Evolutionary conservation across 2,888 invertebrate genomes (phyloP), one percentile per base, ranked within the genome.

Genomic region (Agrotis clavis): DNA sequence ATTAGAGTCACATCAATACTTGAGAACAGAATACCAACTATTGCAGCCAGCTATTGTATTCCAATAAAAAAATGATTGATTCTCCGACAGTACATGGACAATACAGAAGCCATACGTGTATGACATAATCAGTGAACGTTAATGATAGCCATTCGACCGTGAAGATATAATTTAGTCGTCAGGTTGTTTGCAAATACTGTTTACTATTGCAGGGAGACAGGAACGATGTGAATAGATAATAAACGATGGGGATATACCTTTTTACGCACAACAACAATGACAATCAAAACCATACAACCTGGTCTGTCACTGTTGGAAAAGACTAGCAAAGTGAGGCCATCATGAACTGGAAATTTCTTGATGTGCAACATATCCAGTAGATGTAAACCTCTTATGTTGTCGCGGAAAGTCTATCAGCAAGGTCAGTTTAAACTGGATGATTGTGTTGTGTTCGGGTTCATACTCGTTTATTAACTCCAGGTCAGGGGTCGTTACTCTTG

Each of bases 161-260:
- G 81, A 81, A 59, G 79, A 70, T 81, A 81, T 81, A n/a, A 79
- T 69, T 69, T 80, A 81, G 67, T 62, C 21, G 57, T 18, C 67
- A 75, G 71, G 47, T 66, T 80, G 68, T 77, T 72, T 77, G 67
- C 54, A 53, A 16, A 73, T 47, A 68, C 18, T 80, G 73, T 73
- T 80, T 59, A 81, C 73, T 67, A 57, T 69, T 66, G 56, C 16
- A 59, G 35, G 56, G 48, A 59, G 41, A 71, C 65, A 61, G 35
- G n/a, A 13, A 35, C 16, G 16, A 3, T 4, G 21, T 19, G 41
- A 51, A 45, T n/a, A n/a, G n/a, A n/a, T n/a, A n/a, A n/a, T n/a
- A n/a, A n/a, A n/a, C n/a, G n/a, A n/a, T n/a, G n/a, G n/a, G 60
- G 66, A 67, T 51, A 48, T 64, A 56, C 56, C 50, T 11, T 66